phyloP scores from a whole-genome alignment of 2,797 vertebrate species.

The Hapalemur alaotrensis region DNA sequence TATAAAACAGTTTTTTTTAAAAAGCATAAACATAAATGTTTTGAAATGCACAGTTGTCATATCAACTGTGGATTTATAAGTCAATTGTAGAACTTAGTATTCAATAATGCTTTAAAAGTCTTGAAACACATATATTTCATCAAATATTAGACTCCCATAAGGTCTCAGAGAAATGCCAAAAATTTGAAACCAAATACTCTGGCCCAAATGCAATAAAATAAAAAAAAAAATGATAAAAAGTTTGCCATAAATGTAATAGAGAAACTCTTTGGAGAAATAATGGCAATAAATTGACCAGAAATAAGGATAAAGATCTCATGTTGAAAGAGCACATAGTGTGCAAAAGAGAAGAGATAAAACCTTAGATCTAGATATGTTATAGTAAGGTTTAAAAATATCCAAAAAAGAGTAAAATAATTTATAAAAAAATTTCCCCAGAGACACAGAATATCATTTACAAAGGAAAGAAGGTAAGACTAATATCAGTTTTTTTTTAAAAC shows the following conservation, averaged over 20 bases:
- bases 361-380: background rate
- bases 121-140: background rate
- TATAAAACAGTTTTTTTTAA: background rate
- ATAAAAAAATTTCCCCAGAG: background rate
- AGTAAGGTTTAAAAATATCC: background rate
- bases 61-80: background rate
- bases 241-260: background rate
- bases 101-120: background rate
- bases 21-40: background rate
- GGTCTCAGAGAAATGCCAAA: background rate
- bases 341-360: background rate
- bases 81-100: background rate
- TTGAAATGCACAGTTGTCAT: background rate
- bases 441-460: background rate
- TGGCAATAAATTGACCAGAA: background rate
- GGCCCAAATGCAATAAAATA: background rate
- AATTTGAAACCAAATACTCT: background rate
- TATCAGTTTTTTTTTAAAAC: background rate
- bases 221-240: background rate
- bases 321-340: background rate
- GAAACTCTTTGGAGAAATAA: background rate
- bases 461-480: background rate
- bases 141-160: background rate
- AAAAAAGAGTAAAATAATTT: background rate
- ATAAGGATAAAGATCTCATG: background rate